Conservation (phyloP, 2,888 invertebrate species). For the Venustoraphidia nigricollis region DNA sequence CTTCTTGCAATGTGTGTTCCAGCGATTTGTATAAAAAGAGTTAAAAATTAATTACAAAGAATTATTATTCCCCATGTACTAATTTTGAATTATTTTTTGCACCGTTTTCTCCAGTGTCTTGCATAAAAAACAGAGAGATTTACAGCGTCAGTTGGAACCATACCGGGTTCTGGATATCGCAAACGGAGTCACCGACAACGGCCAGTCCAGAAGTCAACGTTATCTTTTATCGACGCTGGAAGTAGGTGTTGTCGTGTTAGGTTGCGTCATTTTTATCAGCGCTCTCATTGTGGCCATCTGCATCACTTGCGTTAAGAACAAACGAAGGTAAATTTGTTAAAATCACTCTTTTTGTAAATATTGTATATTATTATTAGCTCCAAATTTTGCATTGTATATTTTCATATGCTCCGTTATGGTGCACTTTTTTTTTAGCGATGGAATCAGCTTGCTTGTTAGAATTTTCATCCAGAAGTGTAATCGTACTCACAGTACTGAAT, state of each 20-base stretch:
- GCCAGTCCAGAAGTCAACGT: constrained; percentile 26
- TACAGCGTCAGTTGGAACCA: constrained; percentile 47
- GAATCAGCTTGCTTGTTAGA: too few relatives aligned
- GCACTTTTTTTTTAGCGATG: too few relatives aligned
- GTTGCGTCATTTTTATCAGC: constrained; percentile 66
- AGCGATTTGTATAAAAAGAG: too few relatives aligned
- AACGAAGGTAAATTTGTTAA: constrained; percentile 32
- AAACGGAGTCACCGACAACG: constrained; percentile 22
- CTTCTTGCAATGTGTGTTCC: too few relatives aligned
- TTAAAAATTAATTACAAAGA: too few relatives aligned
- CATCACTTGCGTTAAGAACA: constrained; percentile 52
- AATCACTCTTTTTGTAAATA: too few relatives aligned
- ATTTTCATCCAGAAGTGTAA: too few relatives aligned
- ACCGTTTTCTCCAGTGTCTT: constrained; percentile 36
- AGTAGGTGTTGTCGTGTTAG: constrained; percentile 63
- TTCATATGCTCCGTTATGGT: too few relatives aligned
- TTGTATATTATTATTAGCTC: too few relatives aligned
- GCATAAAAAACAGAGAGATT: constrained; percentile 38
- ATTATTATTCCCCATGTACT: too few relatives aligned
- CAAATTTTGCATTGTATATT: too few relatives aligned
- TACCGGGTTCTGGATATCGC: constrained; percentile 52
- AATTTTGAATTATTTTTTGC: constrained; percentile 1
- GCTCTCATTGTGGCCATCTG: constrained; percentile 66
- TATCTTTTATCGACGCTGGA: constrained; percentile 52
- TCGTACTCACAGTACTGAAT: too few relatives aligned